These are phyloP conservation scores for Melanargia galathea DNA, from an alignment of 2,888 invertebrate genomes.

Conservation along the genomic window DNA sequence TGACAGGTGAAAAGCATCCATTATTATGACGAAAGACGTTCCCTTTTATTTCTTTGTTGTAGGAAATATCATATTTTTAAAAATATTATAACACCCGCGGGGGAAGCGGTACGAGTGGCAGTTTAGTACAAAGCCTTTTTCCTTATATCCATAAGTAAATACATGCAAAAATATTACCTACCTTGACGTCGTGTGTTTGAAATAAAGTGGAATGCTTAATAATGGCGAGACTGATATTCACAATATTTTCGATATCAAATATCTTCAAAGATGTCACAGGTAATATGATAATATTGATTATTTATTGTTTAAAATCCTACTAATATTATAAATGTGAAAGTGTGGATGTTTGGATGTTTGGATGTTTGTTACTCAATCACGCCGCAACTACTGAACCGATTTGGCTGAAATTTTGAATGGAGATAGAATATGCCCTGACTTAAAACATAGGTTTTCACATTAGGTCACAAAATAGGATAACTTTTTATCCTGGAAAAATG, in stretches of 20 bases:
- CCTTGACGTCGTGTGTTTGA: conserved; percentile 30
- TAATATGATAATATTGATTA: no score
- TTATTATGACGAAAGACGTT: conserved; percentile 57
- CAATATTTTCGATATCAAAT: not conserved
- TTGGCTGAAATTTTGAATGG: no score
- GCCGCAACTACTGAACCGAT: no score
- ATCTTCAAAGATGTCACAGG: not conserved
- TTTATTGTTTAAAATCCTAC: no score
- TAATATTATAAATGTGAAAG: no score
- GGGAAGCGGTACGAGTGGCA: conserved; percentile 51
- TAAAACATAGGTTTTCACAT: no score
- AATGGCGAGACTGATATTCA: conserved; percentile 1
- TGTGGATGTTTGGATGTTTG: no score
- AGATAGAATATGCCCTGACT: no score
- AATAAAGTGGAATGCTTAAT: conserved; percentile 36
- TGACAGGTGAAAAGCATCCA: conserved; percentile 64
- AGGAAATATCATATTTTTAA: conserved; percentile 52
- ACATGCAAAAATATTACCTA: conserved; percentile 34
- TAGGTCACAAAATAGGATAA: no score
- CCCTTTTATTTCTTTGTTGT: conserved; percentile 51
- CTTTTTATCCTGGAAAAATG: no score
- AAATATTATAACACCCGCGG: conserved; percentile 46
- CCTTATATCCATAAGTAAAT: conserved; percentile 35
- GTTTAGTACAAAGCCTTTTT: conserved; percentile 53
- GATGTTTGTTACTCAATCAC: no score